Conservation (phyloP, 2,797 vertebrate species). For the Manis javanica region DNA sequence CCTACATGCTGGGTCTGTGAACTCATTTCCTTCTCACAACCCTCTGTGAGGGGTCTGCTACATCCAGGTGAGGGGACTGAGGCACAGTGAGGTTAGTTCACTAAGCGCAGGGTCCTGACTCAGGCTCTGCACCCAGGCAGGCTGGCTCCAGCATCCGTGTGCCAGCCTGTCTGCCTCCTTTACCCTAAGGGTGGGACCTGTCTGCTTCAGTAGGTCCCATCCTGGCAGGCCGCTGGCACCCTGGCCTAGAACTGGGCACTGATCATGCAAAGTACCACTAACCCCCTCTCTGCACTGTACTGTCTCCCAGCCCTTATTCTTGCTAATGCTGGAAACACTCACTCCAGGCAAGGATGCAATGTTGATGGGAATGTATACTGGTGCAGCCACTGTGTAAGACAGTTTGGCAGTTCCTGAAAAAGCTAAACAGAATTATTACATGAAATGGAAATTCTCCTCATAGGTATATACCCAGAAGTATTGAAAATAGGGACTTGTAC, state of each 20-base stretch:
- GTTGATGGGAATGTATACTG: too few species aligned
- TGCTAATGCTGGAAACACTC: neutral
- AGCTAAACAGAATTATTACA: too few species aligned
- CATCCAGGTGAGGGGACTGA: neutral
- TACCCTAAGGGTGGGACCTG: neutral
- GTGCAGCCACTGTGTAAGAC: too few species aligned
- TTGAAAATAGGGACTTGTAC: too few species aligned
- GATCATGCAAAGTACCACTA: neutral
- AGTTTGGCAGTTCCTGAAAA: too few species aligned
- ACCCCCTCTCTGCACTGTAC: neutral
- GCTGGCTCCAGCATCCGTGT: neutral
- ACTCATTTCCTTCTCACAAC: neutral
- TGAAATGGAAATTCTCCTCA: too few species aligned
- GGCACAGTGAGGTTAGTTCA: neutral
- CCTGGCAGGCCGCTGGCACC: neutral
- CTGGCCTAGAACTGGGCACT: neutral
- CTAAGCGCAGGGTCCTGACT: neutral
- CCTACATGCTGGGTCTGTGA: neutral
- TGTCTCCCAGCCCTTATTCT: neutral
- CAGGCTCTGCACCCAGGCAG: neutral
- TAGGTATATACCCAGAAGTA: too few species aligned
- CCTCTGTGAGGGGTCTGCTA: neutral
- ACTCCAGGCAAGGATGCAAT: neutral
- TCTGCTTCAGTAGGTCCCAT: neutral
- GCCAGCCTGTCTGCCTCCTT: neutral